Evolutionary conservation across 2,888 invertebrate genomes (phyloP), one percentile per base, ranked within the genome.

Genomic region (Athalia rosae): DNA sequence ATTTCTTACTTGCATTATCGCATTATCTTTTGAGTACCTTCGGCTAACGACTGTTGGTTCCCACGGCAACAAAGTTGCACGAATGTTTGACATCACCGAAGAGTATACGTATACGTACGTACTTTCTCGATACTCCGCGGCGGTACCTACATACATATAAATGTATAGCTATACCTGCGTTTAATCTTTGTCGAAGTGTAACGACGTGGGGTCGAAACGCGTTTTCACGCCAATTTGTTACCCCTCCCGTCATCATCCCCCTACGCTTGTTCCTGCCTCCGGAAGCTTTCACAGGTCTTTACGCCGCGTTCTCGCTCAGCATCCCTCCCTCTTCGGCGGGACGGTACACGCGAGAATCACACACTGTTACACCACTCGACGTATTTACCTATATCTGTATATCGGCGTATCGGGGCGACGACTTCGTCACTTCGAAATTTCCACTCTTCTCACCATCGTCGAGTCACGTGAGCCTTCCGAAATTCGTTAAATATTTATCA

Each of bases 211-310:
- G 79, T 84, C 85, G 83, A 88, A 87, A 87, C 87, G 87, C 88
- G 87, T 88, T 88, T 88, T 88, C 88, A 88, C 88, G 87, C 87
- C 88, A 88, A 88, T 88, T 88, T 88, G 86, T 87, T 88, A 84
- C 86, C 74, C 74, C 11, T 47, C 59, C 47, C 73, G 61, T 56
- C 48, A 61, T 56, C 48, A 56, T 45, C 43, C 48, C 73, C 48
- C 47, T 59, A 9, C 66, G 62, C n/a, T 71, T 58, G 71, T 58
- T 71, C n/a, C 71, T 71, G 61, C 74, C 62, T 84, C 88, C 88
- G 88, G 88, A 88, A 88, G 88, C 88, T 88, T 88, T 88, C 87
- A 88, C 88, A 86, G 87, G 88, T 88, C 88, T 88, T 88, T 87
- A 88, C 88, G 86, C 87, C 83, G 82, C 85, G 84, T 85, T 84